A percentile compares a stretch with the other conserved stretches of the same genome.
Evolutionary conservation across 2,888 invertebrate species (phyloP).

Genomic region (Helicoverpa assulta): DNA sequence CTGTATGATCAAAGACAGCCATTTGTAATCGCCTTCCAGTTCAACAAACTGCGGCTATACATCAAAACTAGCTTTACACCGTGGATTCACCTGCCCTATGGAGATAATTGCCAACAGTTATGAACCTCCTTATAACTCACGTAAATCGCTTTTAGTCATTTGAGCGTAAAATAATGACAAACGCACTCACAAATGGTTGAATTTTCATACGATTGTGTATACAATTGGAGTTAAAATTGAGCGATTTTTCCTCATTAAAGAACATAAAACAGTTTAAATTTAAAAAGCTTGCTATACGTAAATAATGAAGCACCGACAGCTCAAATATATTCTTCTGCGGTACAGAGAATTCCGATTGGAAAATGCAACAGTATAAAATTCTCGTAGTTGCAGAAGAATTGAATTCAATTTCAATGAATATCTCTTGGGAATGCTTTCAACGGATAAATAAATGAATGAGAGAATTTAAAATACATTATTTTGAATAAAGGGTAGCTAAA

Average conservation of each 20-base stretch:
- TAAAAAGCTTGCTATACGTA: slow-evolving; percentile 4
- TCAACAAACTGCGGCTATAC: slow-evolving; percentile 1
- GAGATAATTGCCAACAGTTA: background rate
- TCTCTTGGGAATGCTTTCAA: slow-evolving; percentile 30
- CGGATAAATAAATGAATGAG: slow-evolving; percentile 41
- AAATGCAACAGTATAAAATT: slow-evolving; percentile 30
- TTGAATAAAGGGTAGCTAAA: background rate
- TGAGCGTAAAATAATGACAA: no score
- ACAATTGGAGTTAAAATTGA: background rate
- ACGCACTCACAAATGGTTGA: no score
- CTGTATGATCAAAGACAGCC: background rate
- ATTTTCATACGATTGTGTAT: background rate
- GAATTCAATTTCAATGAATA: slow-evolving; percentile 40
- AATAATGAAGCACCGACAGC: slow-evolving; percentile 7
- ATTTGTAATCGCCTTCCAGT: slow-evolving; percentile 2
- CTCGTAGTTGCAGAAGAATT: slow-evolving; percentile 17
- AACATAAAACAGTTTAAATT: background rate
- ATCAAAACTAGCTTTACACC: background rate
- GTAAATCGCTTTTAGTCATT: no score
- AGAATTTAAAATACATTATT: slow-evolving; percentile 9
- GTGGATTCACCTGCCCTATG: background rate
- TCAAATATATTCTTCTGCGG: slow-evolving; percentile 43
- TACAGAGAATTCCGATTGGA: slow-evolving; percentile 27
- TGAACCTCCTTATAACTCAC: no score
- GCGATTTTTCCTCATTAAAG: background rate